phyloP scores from a whole-genome alignment of 64 coral and sea anemone genomes.

The Pocillopora damicornis region DNA sequence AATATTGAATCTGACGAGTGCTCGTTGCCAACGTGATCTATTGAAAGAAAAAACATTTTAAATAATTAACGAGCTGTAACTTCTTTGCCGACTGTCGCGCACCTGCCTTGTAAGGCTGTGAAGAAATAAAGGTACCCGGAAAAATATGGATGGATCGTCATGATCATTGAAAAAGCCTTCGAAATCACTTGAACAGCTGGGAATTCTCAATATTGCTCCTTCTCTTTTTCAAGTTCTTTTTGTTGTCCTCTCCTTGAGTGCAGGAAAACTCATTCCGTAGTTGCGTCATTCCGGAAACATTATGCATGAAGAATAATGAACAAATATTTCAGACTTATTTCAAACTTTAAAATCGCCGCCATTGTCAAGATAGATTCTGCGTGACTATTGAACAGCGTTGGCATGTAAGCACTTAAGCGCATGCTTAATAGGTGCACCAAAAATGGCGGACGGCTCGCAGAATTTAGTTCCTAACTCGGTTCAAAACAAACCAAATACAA shows the following conservation, averaged over 20 bases:
- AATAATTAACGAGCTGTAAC: conserved; percentile 19
- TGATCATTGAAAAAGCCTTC: too few relatives aligned
- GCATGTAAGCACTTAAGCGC: neutral
- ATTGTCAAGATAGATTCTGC: conserved; percentile 27
- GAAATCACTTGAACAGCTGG: too few relatives aligned
- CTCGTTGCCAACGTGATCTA: neutral
- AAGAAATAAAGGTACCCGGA: neutral
- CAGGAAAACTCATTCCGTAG: too few relatives aligned
- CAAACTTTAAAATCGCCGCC: conserved; percentile 12
- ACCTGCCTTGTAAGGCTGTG: neutral
- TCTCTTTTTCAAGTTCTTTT: too few relatives aligned
- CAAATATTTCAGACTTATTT: too few relatives aligned
- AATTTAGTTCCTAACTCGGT: neutral
- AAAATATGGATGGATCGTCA: too few relatives aligned
- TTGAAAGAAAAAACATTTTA: conserved; percentile 15
- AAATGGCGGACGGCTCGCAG: conserved; percentile 70
- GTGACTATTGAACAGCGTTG: conserved; percentile 6
- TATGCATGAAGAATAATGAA: too few relatives aligned
- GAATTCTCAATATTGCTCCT: too few relatives aligned
- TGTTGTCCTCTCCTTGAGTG: neutral
- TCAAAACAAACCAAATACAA: conserved; percentile 26
- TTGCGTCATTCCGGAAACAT: neutral
- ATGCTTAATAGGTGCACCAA: conserved; percentile 38
- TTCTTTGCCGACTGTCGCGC: neutral
- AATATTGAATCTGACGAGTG: neutral